phyloP scores from a whole-genome alignment of 2,797 vertebrate species.

The Xenopus petersii region DNA sequence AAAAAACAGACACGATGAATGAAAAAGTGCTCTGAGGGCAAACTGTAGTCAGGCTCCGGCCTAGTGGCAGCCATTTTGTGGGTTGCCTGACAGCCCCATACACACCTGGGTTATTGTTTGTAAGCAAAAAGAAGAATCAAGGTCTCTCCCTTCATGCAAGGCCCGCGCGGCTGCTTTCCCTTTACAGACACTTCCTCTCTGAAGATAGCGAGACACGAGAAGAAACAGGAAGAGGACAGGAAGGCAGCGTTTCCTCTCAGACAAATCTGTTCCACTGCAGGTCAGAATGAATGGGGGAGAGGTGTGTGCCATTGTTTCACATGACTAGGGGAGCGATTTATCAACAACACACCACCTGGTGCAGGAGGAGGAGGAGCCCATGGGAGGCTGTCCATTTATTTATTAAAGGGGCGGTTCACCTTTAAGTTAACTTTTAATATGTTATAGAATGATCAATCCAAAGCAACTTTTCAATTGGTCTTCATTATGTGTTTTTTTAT shows the following conservation, averaged over 20 bases:
- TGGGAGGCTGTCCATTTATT: too few relatives aligned
- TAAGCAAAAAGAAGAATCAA: not conserved
- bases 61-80: too few relatives aligned
- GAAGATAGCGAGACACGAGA: not conserved
- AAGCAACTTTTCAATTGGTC: too few relatives aligned
- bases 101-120: constrained; percentile 9
- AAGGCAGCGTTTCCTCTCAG: constrained; percentile 13
- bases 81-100: too few relatives aligned
- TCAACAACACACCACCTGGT: not conserved
- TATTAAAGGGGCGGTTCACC: too few relatives aligned
- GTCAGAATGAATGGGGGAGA: constrained; percentile 11
- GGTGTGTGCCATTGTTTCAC: constrained; percentile 17
- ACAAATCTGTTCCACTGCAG: constrained; percentile 3
- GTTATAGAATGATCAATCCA: too few relatives aligned
- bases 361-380: not conserved
- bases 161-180: not conserved
- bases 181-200: constrained; percentile 6
- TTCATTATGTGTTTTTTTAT: too few relatives aligned
- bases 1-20: too few relatives aligned
- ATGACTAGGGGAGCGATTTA: not conserved
- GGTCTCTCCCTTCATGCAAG: not conserved
- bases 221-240: constrained; percentile 36
- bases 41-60: too few relatives aligned
- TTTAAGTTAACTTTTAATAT: too few relatives aligned
- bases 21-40: too few relatives aligned